A percentile compares a stretch with the other conserved stretches of the same genome.
These are phyloP conservation scores for Rhopalosiphum padi DNA, from an alignment of 1,140 invertebrate species.

Conservation along the genomic window DNA sequence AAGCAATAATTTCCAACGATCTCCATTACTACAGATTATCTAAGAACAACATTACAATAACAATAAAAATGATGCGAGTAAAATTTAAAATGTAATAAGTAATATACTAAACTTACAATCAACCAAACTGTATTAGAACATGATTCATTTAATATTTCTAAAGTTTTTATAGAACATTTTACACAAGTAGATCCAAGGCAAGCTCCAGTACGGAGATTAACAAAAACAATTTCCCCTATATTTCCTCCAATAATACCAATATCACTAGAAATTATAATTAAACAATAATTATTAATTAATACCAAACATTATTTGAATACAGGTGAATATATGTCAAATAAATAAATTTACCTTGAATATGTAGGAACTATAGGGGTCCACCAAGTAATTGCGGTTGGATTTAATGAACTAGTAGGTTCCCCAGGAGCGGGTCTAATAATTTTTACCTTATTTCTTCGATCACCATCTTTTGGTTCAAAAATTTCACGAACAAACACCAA, in stretches of 20 bases:
- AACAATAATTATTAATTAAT: conserved; percentile 3
- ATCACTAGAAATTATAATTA: conserved; percentile 29
- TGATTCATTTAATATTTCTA: conserved; percentile 72
- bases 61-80: background rate
- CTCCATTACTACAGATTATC: conserved; percentile 72
- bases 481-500: conserved; percentile 55
- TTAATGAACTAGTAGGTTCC: conserved; percentile 42
- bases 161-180: conserved; percentile 55
- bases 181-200: conserved; percentile 58
- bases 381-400: conserved; percentile 46
- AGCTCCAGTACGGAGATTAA: conserved; percentile 55
- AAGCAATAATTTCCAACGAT: conserved; percentile 72
- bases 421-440: conserved; percentile 53
- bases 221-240: conserved; percentile 58
- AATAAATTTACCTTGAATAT: conserved; percentile 39
- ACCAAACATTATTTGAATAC: background rate
- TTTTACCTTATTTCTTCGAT: conserved; percentile 48
- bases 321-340: background rate
- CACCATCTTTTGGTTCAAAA: conserved; percentile 52
- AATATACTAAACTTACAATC: conserved; percentile 37
- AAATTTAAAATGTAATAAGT: background rate
- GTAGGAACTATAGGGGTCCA: conserved; percentile 51
- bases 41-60: conserved; percentile 60
- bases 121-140: conserved; percentile 67
- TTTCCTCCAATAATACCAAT: conserved; percentile 58